Evolutionary conservation across 2,888 invertebrate genomes (phyloP).

Genomic region (Phyto melanocephala): DNA sequence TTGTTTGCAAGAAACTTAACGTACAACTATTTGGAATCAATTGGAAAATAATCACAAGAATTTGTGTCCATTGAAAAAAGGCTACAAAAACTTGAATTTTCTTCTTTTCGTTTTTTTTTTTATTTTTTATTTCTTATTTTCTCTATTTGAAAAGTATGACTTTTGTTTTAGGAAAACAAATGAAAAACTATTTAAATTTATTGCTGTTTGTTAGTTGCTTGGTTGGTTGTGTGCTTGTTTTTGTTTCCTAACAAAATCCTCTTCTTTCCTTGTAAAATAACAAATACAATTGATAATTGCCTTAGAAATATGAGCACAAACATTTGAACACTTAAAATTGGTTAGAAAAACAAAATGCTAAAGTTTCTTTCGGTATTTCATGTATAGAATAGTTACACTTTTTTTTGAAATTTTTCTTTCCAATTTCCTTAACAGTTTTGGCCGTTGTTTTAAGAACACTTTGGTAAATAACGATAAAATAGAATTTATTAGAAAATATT

Average conservation of each 20-base stretch:
- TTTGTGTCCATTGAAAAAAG: conserved; percentile 40
- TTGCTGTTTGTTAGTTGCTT: conserved; percentile 42
- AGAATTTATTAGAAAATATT: too few relatives aligned
- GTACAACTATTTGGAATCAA: conserved; percentile 62
- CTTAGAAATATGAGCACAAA: conserved; percentile 30
- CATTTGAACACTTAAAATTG: not conserved
- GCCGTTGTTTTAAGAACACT: not conserved
- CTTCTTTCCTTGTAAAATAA: conserved; percentile 6
- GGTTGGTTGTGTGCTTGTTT: not conserved
- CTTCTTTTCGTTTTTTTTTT: not conserved
- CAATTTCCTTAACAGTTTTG: not conserved
- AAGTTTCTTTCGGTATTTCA: not conserved
- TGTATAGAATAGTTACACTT: not conserved
- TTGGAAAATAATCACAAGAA: conserved; percentile 64
- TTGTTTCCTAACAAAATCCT: conserved; percentile 30
- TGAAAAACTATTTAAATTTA: conserved; percentile 62
- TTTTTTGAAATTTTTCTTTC: not conserved
- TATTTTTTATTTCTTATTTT: not conserved
- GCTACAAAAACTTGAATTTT: conserved; percentile 22
- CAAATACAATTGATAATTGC: conserved; percentile 58
- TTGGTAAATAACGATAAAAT: too few relatives aligned
- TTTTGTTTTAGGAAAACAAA: conserved; percentile 55
- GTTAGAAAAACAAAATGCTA: not conserved
- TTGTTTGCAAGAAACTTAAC: conserved; percentile 52
- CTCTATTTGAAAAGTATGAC: conserved; percentile 29